Evolutionary conservation across 2,888 invertebrate species (phyloP), one percentile per base, ranked within the genome.

Genomic region (Cephonodes hylas): DNA sequence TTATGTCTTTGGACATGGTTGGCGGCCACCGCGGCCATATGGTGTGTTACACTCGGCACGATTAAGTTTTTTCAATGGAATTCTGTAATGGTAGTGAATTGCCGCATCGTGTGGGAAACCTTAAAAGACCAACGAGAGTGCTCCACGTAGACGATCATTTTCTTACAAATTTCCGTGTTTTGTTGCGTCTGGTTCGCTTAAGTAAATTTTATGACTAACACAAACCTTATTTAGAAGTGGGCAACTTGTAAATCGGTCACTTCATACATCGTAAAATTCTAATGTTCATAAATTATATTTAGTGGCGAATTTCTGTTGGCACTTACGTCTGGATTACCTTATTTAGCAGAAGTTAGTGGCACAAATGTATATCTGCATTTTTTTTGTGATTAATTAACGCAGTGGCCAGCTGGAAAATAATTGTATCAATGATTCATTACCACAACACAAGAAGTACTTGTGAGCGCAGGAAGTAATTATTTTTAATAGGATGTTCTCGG

Each of bases 1-100:
- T 91, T 92, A 91, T 84, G 91, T 89, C 88, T 88, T 89, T 86
- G 88, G 89, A 90, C 84, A 91, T 86, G 89, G 90, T 85, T 84
- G 88, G 83, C 81, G 88, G 89, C 77, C 86, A 83, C 82, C 74
- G 74, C 83, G 80, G 83, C 91, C 91, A 92, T 92, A 91, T 91
- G 91, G 91, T 83, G 80, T 79, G 84, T 79, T 83, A 80, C 78
- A 78, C 79, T 80, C 75, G 63, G 72, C 70, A 75, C 75, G 78
- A 85, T 85, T 86, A 83, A 71, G 73, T 75, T 81, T 53, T 84
- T 85, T 84, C 83, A 83, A 84, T 81, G 85, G 83, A 81, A 82
- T 80, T 81, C 77, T 72, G 76, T 85, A 83, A 85, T 85, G 73
- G 75, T 79, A 74, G 79, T 77, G 71, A 81, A 83, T 85, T 81